Conservation (phyloP, 2,888 invertebrate species). For the Ephialtes manifestator region DNA sequence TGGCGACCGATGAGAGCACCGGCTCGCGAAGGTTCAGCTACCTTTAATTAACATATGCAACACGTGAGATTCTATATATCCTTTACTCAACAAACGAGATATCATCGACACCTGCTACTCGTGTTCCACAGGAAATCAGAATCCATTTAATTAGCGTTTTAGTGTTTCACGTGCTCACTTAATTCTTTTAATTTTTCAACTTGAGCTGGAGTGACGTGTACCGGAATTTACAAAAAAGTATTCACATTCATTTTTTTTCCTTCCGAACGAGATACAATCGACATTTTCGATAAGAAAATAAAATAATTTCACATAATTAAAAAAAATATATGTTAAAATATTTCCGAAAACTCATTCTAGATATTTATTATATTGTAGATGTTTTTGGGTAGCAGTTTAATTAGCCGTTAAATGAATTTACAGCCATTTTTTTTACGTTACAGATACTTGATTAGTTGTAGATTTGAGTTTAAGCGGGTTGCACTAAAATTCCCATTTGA, state of each 20-base stretch:
- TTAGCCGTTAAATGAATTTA: background rate
- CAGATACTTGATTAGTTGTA: background rate
- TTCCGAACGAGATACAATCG: constrained; percentile 6
- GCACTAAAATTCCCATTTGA: no score
- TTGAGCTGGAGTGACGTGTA: no score
- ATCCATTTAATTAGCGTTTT: background rate
- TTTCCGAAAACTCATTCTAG: background rate
- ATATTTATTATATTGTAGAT: background rate
- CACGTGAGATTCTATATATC: constrained; percentile 28
- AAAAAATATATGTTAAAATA: background rate
- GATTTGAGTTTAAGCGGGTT: no score
- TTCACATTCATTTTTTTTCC: no score
- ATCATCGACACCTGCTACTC: constrained; percentile 24
- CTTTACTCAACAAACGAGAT: constrained; percentile 4
- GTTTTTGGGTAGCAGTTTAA: background rate
- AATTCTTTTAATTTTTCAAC: no score
- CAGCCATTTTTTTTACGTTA: background rate
- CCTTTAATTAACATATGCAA: constrained; percentile 54
- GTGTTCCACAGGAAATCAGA: background rate
- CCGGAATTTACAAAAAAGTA: no score
- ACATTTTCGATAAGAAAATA: constrained; percentile 8
- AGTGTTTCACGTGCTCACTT: no score
- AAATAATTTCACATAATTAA: background rate
- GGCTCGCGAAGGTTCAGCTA: constrained; percentile 67
- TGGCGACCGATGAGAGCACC: constrained; percentile 58